Percentiles rank a stretch among this genome's conserved stretches.
Conservation (phyloP, 2,113 vertebrate genomes). For the Plestiodon gilberti region DNA sequence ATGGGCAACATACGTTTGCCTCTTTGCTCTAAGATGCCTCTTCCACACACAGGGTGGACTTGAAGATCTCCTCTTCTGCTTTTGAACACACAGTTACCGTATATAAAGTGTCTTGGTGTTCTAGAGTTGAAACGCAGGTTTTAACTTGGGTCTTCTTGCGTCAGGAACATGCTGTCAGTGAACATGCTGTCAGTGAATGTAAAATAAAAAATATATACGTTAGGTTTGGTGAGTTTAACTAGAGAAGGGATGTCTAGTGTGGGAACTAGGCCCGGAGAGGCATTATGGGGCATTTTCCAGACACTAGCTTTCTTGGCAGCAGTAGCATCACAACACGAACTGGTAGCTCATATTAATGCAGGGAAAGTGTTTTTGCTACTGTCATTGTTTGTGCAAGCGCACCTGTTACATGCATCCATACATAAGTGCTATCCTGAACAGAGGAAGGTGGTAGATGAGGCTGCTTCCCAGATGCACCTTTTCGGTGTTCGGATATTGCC, state of each 20-base stretch:
- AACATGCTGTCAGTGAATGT: background rate
- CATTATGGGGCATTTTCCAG: background rate
- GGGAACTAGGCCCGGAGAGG: background rate
- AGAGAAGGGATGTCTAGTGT: background rate
- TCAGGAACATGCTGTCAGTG: background rate
- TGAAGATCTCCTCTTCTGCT: background rate
- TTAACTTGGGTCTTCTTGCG: no score
- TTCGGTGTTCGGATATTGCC: background rate
- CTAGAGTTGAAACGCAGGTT: background rate
- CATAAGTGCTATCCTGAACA: background rate
- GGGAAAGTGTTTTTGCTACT: background rate
- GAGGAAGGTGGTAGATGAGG: background rate
- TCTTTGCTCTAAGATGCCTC: background rate
- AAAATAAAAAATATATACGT: no score
- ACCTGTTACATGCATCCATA: background rate
- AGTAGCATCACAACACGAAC: background rate
- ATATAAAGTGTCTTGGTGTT: background rate
- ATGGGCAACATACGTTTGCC: background rate
- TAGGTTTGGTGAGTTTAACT: background rate
- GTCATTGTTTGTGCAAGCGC: background rate
- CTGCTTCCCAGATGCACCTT: background rate
- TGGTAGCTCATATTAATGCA: no score
- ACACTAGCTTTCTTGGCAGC: background rate
- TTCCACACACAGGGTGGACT: background rate
- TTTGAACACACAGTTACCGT: background rate